These are phyloP conservation scores for Agrilus cyanescens DNA, from an alignment of 2,888 invertebrate genomes.

Conservation along the genomic window DNA sequence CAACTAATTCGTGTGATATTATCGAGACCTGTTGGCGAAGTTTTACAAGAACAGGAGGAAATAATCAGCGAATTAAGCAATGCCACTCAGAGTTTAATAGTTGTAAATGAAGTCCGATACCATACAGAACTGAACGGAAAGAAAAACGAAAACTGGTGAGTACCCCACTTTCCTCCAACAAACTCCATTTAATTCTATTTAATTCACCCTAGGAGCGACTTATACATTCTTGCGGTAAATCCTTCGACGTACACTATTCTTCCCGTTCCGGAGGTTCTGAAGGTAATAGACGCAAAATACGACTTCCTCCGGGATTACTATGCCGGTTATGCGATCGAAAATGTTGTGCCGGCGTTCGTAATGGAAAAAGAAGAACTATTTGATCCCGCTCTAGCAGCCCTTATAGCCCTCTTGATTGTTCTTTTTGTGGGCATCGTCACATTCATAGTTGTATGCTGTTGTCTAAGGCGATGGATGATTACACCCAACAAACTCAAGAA, in stretches of 20 bases:
- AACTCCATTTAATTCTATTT: not conserved
- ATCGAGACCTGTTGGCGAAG: slow-evolving; percentile 68
- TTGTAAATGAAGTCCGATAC: slow-evolving; percentile 66
- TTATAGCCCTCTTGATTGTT: slow-evolving; percentile 75
- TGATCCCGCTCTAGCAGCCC: slow-evolving; percentile 74
- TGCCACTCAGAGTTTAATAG: slow-evolving; percentile 65
- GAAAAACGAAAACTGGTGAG: slow-evolving; percentile 57
- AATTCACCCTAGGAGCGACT: slow-evolving; percentile 55
- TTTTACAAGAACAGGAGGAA: slow-evolving; percentile 56
- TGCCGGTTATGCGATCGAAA: slow-evolving; percentile 61
- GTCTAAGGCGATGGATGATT: slow-evolving; percentile 77
- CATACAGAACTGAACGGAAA: slow-evolving; percentile 53
- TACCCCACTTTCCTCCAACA: not conserved
- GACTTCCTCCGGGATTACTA: slow-evolving; percentile 72
- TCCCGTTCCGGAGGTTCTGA: slow-evolving; percentile 65
- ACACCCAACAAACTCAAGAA: slow-evolving; percentile 71
- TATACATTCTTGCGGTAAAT: slow-evolving; percentile 75
- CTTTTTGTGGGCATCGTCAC: slow-evolving; percentile 77
- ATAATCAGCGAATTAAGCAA: slow-evolving; percentile 61
- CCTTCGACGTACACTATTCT: slow-evolving; percentile 59
- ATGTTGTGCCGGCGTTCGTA: slow-evolving; percentile 58
- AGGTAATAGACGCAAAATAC: slow-evolving; percentile 73
- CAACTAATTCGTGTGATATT: slow-evolving; percentile 76
- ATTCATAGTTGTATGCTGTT: slow-evolving; percentile 78
- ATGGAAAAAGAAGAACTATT: slow-evolving; percentile 61